Conservation (phyloP, 2,888 invertebrate genomes). For the Eupithecia dodoneata region DNA sequence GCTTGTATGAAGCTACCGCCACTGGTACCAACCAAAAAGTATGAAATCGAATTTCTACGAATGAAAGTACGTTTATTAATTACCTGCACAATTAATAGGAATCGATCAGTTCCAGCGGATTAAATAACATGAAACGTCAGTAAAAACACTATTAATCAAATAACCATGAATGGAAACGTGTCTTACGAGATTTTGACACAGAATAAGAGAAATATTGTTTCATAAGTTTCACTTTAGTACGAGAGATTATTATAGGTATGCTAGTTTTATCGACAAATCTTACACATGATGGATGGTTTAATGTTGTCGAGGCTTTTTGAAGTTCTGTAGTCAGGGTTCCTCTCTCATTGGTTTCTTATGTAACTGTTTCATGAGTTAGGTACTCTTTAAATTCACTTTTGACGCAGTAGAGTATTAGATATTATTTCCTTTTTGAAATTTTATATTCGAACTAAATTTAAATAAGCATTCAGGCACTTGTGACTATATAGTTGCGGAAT, state of each 20-base stretch:
- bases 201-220: background rate
- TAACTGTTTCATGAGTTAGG: background rate
- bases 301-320: background rate
- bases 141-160: slow-evolving; percentile 37
- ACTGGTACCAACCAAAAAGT: background rate
- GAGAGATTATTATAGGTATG: background rate
- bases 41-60: background rate
- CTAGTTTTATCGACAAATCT: background rate
- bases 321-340: background rate
- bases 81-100: slow-evolving; percentile 17
- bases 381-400: background rate
- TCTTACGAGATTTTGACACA: slow-evolving; percentile 43
- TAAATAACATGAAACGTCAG: slow-evolving; percentile 30
- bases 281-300: background rate
- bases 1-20: no score
- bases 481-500: background rate
- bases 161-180: slow-evolving; percentile 43
- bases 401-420: background rate
- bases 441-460: background rate
- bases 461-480: background rate
- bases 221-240: slow-evolving; percentile 10
- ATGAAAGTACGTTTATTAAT: slow-evolving; percentile 12
- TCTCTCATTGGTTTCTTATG: background rate
- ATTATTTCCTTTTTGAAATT: background rate
- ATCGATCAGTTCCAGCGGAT: slow-evolving; percentile 22